A percentile compares a stretch with the other conserved stretches of the same genome.
phyloP scores from a whole-genome alignment of 2,888 invertebrate species.

The Alcis repandata region DNA sequence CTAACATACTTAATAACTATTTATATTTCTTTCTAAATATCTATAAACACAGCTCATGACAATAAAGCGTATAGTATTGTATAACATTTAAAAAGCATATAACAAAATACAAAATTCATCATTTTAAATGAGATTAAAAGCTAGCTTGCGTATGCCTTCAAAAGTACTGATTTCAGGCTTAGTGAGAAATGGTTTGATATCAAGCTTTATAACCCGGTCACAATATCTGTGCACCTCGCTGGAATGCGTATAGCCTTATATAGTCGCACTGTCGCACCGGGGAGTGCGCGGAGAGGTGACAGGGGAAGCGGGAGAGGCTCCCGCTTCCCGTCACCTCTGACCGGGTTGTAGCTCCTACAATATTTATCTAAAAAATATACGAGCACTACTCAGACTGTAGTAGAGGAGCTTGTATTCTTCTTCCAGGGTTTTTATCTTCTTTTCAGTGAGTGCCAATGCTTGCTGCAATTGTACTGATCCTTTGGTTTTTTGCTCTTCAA shows the following conservation, averaged over 20 bases:
- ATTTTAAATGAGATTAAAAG: neutral
- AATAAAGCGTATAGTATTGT: neutral
- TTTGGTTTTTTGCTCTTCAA: slow-evolving; percentile 88
- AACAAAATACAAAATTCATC: neutral
- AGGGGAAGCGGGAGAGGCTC: no score
- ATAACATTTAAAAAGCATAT: no score
- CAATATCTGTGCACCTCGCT: no score
- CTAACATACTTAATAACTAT: neutral
- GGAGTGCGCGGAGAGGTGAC: no score
- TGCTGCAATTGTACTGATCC: slow-evolving; percentile 97
- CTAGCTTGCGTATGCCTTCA: neutral
- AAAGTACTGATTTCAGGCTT: neutral
- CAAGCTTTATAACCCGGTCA: no score
- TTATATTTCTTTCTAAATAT: slow-evolving; percentile 51
- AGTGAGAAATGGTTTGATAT: neutral
- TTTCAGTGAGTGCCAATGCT: slow-evolving; percentile 95
- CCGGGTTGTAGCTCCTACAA: neutral
- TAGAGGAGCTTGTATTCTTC: slow-evolving; percentile 96
- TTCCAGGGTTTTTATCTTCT: slow-evolving; percentile 90
- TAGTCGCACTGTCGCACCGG: no score
- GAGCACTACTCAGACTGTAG: slow-evolving; percentile 96
- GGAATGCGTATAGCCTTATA: no score
- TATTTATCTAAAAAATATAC: slow-evolving; percentile 94
- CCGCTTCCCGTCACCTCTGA: no score
- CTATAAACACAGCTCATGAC: slow-evolving; percentile 25